phyloP scores from a whole-genome alignment of 2,797 vertebrate genomes.

The Lepidocolaptes lacrymiger region DNA sequence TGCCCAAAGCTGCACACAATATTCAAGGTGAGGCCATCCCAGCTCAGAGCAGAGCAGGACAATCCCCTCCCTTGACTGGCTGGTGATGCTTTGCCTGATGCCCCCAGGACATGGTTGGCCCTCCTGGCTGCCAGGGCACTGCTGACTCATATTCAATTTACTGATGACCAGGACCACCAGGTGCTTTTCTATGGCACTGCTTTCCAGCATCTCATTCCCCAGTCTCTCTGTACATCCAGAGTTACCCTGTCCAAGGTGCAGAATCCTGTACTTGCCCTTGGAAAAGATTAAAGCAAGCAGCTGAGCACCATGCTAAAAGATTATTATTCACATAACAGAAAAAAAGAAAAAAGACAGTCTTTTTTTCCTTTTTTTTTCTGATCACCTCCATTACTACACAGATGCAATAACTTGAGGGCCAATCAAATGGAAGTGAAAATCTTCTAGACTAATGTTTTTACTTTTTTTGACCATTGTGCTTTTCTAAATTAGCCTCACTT shows the following conservation, averaged over 20 bases:
- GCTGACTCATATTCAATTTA: fast-evolving
- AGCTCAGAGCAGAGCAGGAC: fast-evolving
- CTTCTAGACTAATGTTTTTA: background rate
- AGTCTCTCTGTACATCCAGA: background rate
- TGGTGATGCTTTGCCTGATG: background rate
- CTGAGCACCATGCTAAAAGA: background rate
- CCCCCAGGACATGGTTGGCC: fast-evolving
- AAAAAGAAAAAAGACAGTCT: background rate
- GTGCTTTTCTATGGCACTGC: background rate
- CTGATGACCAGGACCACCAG: fast-evolving
- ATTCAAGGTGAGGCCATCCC: fast-evolving
- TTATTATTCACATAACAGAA: background rate
- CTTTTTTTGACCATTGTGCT: background rate
- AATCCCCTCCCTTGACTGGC: fast-evolving
- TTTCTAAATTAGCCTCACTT: background rate
- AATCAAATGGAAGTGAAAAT: background rate
- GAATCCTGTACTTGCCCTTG: background rate
- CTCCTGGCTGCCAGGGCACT: background rate
- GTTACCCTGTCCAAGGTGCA: background rate
- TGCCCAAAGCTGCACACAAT: background rate
- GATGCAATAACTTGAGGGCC: background rate
- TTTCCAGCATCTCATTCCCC: background rate
- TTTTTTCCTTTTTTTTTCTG: background rate
- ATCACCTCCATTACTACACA: background rate
- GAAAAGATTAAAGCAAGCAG: background rate